Percentiles rank a stretch among this genome's conserved stretches.
phyloP scores from a whole-genome alignment of 2,797 vertebrate species.

The Rhabdomys pumilio region DNA sequence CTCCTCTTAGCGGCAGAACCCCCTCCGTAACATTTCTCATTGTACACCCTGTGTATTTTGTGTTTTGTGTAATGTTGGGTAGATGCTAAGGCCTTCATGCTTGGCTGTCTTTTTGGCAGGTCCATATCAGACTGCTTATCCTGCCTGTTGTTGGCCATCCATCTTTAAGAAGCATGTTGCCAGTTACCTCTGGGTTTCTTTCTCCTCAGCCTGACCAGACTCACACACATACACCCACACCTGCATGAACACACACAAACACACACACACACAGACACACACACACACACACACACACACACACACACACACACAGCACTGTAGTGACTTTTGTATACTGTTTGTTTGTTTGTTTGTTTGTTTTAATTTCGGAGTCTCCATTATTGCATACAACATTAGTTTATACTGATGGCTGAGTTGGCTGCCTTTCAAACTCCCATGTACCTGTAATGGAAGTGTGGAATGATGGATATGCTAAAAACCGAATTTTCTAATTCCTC shows the following conservation, averaged over 20 bases:
- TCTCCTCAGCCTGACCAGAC: neutral
- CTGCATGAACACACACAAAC: neutral
- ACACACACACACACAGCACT: neutral
- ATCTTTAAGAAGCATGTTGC: neutral
- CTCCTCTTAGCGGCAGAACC: neutral
- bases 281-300: too few relatives aligned
- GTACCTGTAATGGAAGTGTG: neutral
- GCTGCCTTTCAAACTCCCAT: neutral
- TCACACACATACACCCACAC: neutral
- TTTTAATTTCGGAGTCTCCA: neutral
- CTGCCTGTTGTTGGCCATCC: neutral
- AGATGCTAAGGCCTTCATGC: neutral
- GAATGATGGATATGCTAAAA: neutral
- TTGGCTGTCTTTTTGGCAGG: neutral
- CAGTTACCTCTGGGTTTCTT: neutral
- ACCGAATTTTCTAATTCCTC: neutral
- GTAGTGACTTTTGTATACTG: neutral
- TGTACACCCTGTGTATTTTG: accelerated
- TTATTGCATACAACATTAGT: neutral
- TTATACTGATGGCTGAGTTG: neutral
- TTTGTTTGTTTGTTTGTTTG: slow-evolving; percentile 19
- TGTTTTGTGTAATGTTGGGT: neutral
- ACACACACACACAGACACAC: too few relatives aligned
- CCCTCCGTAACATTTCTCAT: neutral
- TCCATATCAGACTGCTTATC: neutral